phyloP scores from a whole-genome alignment of 2,113 vertebrate genomes.

The Pseudolaguvia tuberculata region DNA sequence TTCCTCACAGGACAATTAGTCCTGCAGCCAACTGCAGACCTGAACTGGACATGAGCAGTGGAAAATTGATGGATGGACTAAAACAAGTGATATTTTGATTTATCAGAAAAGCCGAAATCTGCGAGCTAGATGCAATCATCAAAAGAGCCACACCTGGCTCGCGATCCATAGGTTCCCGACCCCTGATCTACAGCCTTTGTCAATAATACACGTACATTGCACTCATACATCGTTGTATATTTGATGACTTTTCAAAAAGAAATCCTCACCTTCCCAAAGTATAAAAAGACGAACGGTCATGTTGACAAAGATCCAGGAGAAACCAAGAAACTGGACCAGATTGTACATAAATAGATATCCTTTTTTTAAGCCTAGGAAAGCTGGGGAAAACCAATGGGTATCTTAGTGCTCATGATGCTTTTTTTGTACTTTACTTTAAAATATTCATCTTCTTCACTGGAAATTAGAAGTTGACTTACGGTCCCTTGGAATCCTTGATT shows the following conservation, averaged over 20 bases:
- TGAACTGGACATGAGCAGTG: no score
- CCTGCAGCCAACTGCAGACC: no score
- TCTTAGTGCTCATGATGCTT: neutral
- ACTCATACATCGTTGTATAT: neutral
- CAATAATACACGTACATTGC: neutral
- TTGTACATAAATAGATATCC: slow-evolving; percentile 88
- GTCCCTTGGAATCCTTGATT: slow-evolving; percentile 76
- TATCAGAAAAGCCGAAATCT: no score
- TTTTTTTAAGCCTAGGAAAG: slow-evolving; percentile 75
- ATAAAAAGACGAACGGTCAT: slow-evolving; percentile 91
- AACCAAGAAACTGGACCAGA: slow-evolving; percentile 92
- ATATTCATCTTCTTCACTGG: neutral
- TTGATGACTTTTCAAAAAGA: neutral
- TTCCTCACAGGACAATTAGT: no score
- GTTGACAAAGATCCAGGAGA: slow-evolving; percentile 96
- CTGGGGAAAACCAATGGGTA: slow-evolving; percentile 46
- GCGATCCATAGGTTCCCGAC: no score
- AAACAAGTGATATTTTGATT: no score
- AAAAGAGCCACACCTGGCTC: no score
- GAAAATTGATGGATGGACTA: no score
- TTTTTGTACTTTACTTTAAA: neutral
- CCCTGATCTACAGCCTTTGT: neutral
- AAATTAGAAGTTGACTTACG: slow-evolving; percentile 68
- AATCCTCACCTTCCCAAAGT: slow-evolving; percentile 80
- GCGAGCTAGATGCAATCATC: no score